phyloP scores from a whole-genome alignment of 2,888 invertebrate genomes.

The Cataglyphis rosenhaueri region DNA sequence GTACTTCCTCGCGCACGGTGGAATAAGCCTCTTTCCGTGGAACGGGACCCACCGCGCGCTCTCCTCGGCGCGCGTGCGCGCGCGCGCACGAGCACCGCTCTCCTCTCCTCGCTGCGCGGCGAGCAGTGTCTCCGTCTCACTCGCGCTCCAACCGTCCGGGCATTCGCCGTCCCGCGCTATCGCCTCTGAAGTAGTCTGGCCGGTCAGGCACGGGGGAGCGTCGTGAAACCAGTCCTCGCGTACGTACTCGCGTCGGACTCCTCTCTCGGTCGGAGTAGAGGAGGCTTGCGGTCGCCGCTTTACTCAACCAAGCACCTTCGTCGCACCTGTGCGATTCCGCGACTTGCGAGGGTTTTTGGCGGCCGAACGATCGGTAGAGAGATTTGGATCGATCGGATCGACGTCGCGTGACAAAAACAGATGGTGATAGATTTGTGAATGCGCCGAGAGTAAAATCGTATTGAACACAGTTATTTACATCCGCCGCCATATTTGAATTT shows the following conservation, averaged over 20 bases:
- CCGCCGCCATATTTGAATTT: slow-evolving; percentile 31
- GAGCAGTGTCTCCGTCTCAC: slow-evolving; percentile 9
- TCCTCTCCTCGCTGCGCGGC: slow-evolving; percentile 16
- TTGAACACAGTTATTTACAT: neutral
- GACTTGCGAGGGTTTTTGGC: slow-evolving; percentile 54
- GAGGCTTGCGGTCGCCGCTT: slow-evolving; percentile 52
- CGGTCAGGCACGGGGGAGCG: slow-evolving; percentile 72
- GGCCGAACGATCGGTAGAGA: neutral
- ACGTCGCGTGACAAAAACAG: neutral
- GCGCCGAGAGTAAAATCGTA: neutral
- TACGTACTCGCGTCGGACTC: slow-evolving; percentile 46
- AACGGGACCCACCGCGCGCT: slow-evolving; percentile 73
- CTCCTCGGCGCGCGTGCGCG: slow-evolving; percentile 53
- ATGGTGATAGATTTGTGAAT: neutral
- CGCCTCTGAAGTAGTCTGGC: slow-evolving; percentile 73
- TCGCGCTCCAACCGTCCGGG: slow-evolving; percentile 26
- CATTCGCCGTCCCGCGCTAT: slow-evolving; percentile 51
- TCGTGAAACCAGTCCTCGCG: slow-evolving; percentile 75
- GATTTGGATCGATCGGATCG: neutral
- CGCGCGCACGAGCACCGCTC: slow-evolving; percentile 9
- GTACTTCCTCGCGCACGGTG: slow-evolving; percentile 77
- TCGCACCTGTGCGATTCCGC: slow-evolving; percentile 61
- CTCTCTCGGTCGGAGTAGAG: slow-evolving; percentile 52
- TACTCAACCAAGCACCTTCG: slow-evolving; percentile 60
- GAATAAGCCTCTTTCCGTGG: slow-evolving; percentile 76